Evolutionary conservation across 2,113 vertebrate species (phyloP).

Genomic region (Leptodactylus fuscus): DNA sequence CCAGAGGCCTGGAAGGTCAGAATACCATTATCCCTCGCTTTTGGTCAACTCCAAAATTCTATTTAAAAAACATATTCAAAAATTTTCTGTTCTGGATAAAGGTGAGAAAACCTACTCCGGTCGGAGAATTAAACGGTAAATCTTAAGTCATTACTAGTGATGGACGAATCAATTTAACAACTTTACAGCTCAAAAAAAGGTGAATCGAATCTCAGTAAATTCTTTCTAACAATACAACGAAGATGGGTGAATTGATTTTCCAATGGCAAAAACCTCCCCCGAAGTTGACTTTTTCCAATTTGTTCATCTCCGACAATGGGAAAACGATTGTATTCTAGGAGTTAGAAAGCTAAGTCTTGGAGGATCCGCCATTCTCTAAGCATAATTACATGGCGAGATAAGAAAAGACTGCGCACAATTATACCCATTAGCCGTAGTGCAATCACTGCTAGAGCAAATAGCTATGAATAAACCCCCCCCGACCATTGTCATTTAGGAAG

Average conservation of each 20-base stretch:
- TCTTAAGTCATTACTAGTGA: not conserved
- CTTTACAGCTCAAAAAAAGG: not conserved
- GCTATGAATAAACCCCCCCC: not conserved
- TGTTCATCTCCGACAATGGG: not conserved
- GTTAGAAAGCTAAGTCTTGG: not conserved
- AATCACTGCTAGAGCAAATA: not conserved
- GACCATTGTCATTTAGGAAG: constrained; percentile 11
- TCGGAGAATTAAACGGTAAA: not conserved
- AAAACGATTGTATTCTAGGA: not conserved
- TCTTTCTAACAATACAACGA: not conserved
- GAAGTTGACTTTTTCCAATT: not conserved
- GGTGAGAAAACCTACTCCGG: not conserved
- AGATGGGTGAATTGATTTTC: not conserved
- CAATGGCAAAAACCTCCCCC: not conserved
- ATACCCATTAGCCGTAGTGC: constrained; percentile 6
- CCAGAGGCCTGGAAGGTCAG: not conserved
- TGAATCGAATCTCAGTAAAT: not conserved
- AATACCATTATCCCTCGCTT: not conserved
- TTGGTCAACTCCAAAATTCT: not conserved
- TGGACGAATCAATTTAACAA: not conserved
- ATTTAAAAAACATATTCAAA: not conserved
- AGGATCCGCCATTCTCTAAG: not conserved
- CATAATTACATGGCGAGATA: not conserved
- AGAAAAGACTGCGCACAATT: constrained; percentile 12
- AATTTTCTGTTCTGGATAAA: not conserved